Percentiles rank a stretch among this genome's conserved stretches.
phyloP scores from a whole-genome alignment of 2,888 invertebrate species.

The Pheosia gnoma region DNA sequence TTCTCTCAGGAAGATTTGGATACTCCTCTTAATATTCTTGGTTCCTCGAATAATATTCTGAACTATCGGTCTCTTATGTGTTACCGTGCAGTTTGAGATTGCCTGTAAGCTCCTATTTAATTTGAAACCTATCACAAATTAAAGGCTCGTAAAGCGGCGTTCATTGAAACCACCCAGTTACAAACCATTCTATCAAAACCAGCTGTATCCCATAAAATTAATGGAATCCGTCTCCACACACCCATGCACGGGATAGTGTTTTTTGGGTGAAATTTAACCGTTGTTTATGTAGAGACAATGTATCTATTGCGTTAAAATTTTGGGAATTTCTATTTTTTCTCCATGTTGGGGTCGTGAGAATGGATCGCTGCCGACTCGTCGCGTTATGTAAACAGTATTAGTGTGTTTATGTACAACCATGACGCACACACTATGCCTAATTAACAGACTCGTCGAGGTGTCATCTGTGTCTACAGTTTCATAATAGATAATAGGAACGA shows the following conservation, averaged over 20 bases:
- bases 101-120: too few relatives aligned
- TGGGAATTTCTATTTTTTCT: constrained; percentile 69
- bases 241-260: constrained; percentile 34
- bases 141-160: too few relatives aligned
- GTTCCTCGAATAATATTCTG: too few relatives aligned
- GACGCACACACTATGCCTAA: constrained; percentile 27
- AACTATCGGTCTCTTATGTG: too few relatives aligned
- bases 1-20: too few relatives aligned
- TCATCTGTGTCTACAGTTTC: constrained; percentile 3
- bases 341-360: constrained; percentile 75
- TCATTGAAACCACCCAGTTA: not conserved
- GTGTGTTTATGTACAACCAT: constrained; percentile 56
- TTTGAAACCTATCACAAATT: too few relatives aligned
- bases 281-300: constrained; percentile 78
- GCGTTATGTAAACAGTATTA: constrained; percentile 76
- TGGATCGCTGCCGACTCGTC: constrained; percentile 69
- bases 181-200: not conserved
- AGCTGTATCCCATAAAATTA: constrained; percentile 5
- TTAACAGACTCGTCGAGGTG: constrained; percentile 20
- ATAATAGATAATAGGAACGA: not conserved
- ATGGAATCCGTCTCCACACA: constrained; percentile 49
- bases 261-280: constrained; percentile 68
- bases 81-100: too few relatives aligned
- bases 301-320: constrained; percentile 75
- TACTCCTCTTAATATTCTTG: too few relatives aligned